Percentiles rank a stretch among this genome's conserved stretches.
Conservation (phyloP, 2,797 vertebrate species). For the Alfaro cultratus region DNA sequence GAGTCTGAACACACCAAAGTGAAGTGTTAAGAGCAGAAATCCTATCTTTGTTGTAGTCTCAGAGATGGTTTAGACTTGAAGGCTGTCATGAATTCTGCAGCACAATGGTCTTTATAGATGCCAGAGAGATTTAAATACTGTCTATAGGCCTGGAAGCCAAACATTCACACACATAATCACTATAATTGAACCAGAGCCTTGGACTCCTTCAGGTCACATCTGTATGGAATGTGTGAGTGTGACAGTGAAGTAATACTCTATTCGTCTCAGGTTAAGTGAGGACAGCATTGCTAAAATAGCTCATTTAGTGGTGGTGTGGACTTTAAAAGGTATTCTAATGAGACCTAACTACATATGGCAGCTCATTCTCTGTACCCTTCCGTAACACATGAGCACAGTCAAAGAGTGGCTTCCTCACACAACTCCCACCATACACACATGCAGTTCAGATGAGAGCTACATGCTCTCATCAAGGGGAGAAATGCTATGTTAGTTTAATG, state of each 20-base stretch:
- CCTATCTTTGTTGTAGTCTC: constrained; percentile 42
- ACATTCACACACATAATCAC: constrained; percentile 44
- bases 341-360: constrained; percentile 73
- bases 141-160: constrained; percentile 62
- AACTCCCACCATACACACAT: not conserved
- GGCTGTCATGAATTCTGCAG: constrained; percentile 60
- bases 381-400: constrained; percentile 48
- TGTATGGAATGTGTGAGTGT: constrained; percentile 28
- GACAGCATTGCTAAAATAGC: constrained; percentile 63
- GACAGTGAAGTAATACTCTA: constrained; percentile 45
- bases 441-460: not conserved
- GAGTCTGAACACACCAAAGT: constrained; percentile 45
- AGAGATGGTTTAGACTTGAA: constrained; percentile 44
- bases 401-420: constrained; percentile 26
- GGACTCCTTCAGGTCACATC: constrained; percentile 39
- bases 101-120: constrained; percentile 63
- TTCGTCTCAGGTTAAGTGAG: constrained; percentile 54
- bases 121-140: constrained; percentile 65
- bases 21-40: constrained; percentile 51
- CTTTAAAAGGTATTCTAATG: constrained; percentile 68
- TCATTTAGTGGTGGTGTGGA: constrained; percentile 58
- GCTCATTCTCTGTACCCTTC: constrained; percentile 62
- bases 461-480: not conserved
- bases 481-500: not conserved
- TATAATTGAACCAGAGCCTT: constrained; percentile 54